Evolutionary conservation across 2,888 invertebrate species (phyloP).

Genomic region (Theretra japonica): DNA sequence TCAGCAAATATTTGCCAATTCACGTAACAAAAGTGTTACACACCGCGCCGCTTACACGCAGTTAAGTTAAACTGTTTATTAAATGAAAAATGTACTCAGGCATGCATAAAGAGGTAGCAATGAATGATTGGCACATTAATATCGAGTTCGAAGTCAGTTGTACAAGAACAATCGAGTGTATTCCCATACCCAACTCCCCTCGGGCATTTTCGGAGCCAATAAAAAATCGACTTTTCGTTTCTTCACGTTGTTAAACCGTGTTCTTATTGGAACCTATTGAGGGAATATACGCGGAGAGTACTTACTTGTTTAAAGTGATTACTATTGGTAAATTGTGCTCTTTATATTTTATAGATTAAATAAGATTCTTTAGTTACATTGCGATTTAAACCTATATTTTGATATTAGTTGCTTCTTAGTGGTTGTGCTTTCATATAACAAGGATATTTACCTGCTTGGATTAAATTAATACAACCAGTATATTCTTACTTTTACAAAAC

Average conservation of each 20-base stretch:
- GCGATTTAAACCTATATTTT: too few species aligned
- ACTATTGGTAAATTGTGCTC: too few species aligned
- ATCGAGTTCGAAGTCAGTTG: constrained; percentile 30
- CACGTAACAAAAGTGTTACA: neutral
- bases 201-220: constrained; percentile 49
- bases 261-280: constrained; percentile 20
- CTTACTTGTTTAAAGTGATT: neutral
- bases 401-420: too few species aligned
- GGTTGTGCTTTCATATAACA: too few species aligned
- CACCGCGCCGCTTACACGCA: neutral
- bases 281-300: neutral
- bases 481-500: too few species aligned
- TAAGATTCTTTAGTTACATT: too few species aligned
- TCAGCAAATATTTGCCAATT: neutral
- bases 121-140: constrained; percentile 33
- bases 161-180: constrained; percentile 39
- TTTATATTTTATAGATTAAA: too few species aligned
- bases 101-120: constrained; percentile 25
- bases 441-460: too few species aligned
- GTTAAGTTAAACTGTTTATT: constrained; percentile 7
- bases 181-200: constrained; percentile 45
- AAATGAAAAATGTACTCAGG: constrained; percentile 21
- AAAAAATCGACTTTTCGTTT: constrained; percentile 46
- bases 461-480: too few species aligned
- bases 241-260: constrained; percentile 45